Percentiles rank a stretch among this genome's conserved stretches.
These are phyloP conservation scores for Thamnophis elegans DNA, from an alignment of 2,797 vertebrate species.

Conservation along the genomic window DNA sequence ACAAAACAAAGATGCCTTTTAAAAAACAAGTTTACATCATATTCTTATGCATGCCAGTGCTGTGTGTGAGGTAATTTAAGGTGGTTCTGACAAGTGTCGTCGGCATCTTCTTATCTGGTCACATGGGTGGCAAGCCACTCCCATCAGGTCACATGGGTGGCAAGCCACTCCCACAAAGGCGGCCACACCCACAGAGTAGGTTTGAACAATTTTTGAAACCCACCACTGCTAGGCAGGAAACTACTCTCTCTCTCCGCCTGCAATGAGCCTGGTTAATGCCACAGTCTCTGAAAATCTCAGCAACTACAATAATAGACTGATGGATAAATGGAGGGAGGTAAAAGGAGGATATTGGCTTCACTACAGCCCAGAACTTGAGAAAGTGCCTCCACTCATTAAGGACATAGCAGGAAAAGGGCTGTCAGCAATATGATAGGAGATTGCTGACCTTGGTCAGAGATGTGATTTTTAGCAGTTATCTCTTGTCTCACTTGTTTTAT, in stretches of 20 bases:
- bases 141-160: too few relatives aligned
- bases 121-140: too few relatives aligned
- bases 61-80: too few relatives aligned
- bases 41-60: too few relatives aligned
- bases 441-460: neutral
- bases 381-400: neutral
- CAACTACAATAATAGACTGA: neutral
- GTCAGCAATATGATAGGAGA: neutral
- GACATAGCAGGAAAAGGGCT: neutral
- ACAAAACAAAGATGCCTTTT: too few relatives aligned
- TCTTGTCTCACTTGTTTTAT: neutral
- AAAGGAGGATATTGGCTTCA: neutral
- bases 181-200: too few relatives aligned
- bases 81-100: too few relatives aligned
- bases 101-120: too few relatives aligned
- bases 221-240: too few relatives aligned
- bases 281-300: neutral
- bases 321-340: neutral
- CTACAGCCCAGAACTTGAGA: neutral
- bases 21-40: too few relatives aligned
- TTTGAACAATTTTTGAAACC: too few relatives aligned
- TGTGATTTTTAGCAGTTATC: neutral
- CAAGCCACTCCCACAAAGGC: too few relatives aligned
- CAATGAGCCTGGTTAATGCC: neutral
- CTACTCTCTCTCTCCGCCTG: neutral